Evolutionary conservation across 30 jellyfish, hydroid and myxozoan species (phyloP), one percentile per base, ranked within the genome.

Genomic region (Rhopilema esculentum): DNA sequence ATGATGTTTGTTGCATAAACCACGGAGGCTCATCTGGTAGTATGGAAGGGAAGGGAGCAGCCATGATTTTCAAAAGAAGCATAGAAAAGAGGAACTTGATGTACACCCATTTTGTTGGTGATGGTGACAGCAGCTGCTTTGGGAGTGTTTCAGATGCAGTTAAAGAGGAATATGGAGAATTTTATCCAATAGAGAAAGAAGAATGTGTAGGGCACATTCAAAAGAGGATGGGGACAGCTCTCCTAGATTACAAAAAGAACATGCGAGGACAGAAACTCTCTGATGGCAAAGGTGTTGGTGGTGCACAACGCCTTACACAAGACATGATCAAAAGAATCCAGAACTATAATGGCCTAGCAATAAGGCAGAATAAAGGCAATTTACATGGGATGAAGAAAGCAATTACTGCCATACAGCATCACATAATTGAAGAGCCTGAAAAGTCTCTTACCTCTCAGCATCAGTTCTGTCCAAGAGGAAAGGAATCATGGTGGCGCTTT

Each of bases 61-160:
- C 29, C 61, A 8, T 26, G 25, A 57, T 9, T 6, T 72, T 72
- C 73, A 51, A 27, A 16, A 25, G 81, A 48, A 63, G 87, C 73
- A 82, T 82, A 8, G 83, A 66, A 65, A 66, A 66, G 68, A 6
- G 84, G 29, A 22, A 71, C 23, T 69, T 82, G 48, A 82, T 21
- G 78, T 82, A 82, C 85, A 32, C 91, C 24, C 62, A 65, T 27
- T 65, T 65, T 23, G 74, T 82, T 32, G 91, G 91, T 28, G 85
- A 82, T 82, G 91, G 91, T 21, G 91, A 82, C 74, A 82, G 84
- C 52, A 49, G 84, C 70, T 82, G 91, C 74, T 82, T 50, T 82
- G 85, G 91, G 29, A 69, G 24, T 4, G 91, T 82, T 82, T 28
- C 57, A 68, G 91, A 20, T n/a, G 91, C 86, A 19, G 49, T 66